Base-by-base conservation (phyloP, 2,797 vertebrate genomes). In the Gastrophryne carolinensis region DNA sequence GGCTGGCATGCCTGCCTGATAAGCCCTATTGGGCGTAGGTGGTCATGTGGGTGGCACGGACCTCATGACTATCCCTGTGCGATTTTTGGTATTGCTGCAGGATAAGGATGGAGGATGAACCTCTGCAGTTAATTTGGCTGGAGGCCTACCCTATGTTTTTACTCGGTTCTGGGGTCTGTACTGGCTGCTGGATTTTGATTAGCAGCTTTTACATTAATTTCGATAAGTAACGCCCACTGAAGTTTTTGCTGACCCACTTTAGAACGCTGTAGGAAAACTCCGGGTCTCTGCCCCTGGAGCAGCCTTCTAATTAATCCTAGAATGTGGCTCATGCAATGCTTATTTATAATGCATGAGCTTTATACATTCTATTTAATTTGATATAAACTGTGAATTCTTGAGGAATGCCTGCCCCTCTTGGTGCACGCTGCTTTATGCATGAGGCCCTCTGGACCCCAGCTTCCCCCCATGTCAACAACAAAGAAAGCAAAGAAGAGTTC, bases 161-260 rank as follows among this genome's bases (percentile, higher is more conserved):
- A n/a, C n/a, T n/a, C n/a, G n/a, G n/a, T n/a, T n/a, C n/a, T n/a
- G n/a, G n/a, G n/a, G n/a, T n/a, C n/a, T n/a, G n/a, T n/a, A n/a
- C n/a, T n/a, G n/a, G n/a, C n/a, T n/a, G n/a, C n/a, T n/a, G n/a
- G n/a, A n/a, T n/a, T n/a, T n/a, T n/a, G n/a, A n/a, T n/a, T n/a
- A n/a, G n/a, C n/a, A n/a, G n/a, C n/a, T n/a, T n/a, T n/a, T n/a
- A n/a, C n/a, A n/a, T n/a, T n/a, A n/a, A n/a, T n/a, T n/a, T n/a
- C n/a, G n/a, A n/a, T n/a, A n/a, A n/a, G n/a, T n/a, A n/a, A n/a
- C n/a, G n/a, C n/a, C n/a, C n/a, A n/a, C n/a, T n/a, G n/a, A n/a
- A n/a, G n/a, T n/a, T 71, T 60, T 71, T 32, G 49, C 39, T 75
- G 73, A 75, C 73, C 73, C 73, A 75, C 56, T 75, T n/a, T 75